A percentile compares a stretch with the other conserved stretches of the same genome.
Evolutionary conservation across 2,797 vertebrate genomes (phyloP).

Genomic region (Streptopelia turtur): DNA sequence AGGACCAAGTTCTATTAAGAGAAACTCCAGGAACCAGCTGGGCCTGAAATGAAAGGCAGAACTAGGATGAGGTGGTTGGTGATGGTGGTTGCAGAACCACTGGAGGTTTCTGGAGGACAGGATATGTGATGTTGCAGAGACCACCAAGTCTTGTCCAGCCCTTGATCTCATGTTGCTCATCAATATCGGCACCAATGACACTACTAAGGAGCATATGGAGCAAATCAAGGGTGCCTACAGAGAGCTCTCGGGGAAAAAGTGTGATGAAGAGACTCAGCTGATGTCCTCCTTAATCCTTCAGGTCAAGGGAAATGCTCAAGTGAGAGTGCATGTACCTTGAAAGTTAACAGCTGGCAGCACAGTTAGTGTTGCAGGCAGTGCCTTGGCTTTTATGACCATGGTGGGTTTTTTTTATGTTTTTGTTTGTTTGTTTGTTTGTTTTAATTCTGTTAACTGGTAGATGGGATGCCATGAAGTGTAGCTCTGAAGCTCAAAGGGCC

Average conservation of each 20-base stretch:
- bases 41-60: background rate
- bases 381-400: background rate
- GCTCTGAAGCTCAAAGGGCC: background rate
- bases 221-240: background rate
- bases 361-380: background rate
- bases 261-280: fast-evolving
- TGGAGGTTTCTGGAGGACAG: background rate
- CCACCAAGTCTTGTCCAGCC: background rate
- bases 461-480: background rate
- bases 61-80: background rate
- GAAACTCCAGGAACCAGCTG: background rate
- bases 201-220: background rate
- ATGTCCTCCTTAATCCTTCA: background rate
- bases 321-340: background rate
- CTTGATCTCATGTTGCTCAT: background rate
- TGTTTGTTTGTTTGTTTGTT: background rate
- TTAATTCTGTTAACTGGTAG: no score
- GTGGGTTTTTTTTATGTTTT: background rate
- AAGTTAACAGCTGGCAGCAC: background rate
- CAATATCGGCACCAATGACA: background rate
- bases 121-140: background rate
- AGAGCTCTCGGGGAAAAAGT: background rate
- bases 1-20: background rate
- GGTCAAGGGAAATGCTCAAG: background rate
- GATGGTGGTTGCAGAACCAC: background rate